phyloP scores from a whole-genome alignment of 2,797 vertebrate genomes.

The Crenichthys baileyi region DNA sequence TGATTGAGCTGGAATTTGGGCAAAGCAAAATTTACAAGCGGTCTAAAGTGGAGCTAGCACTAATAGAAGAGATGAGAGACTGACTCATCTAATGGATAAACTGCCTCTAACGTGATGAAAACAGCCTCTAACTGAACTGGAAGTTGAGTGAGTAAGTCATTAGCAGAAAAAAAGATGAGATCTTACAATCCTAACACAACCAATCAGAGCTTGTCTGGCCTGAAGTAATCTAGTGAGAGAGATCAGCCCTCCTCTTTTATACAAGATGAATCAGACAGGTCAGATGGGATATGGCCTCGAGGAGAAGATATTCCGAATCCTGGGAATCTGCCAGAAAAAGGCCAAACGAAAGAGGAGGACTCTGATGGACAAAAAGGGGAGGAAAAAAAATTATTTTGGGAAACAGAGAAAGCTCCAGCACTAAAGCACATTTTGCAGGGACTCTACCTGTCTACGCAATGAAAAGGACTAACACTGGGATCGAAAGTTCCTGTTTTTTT shows the following conservation, averaged over 20 bases:
- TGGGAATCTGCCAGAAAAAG: slow-evolving; percentile 44
- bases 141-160: slow-evolving; percentile 47
- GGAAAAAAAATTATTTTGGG: slow-evolving; percentile 56
- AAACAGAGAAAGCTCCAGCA: slow-evolving; percentile 69
- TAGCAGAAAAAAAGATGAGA: slow-evolving; percentile 35
- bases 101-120: slow-evolving; percentile 44
- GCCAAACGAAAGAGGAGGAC: slow-evolving; percentile 57
- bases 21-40: slow-evolving; percentile 57
- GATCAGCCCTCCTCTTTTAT: slow-evolving; percentile 33
- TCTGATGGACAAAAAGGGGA: slow-evolving; percentile 60
- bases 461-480: slow-evolving; percentile 54
- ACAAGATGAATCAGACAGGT: slow-evolving; percentile 52
- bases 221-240: slow-evolving; percentile 48
- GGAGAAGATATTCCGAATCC: slow-evolving; percentile 45
- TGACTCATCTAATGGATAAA: slow-evolving; percentile 56
- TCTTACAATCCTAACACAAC: slow-evolving; percentile 52
- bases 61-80: slow-evolving; percentile 62
- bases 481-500: slow-evolving; percentile 33
- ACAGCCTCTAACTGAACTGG: slow-evolving; percentile 54
- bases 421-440: slow-evolving; percentile 79
- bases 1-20: slow-evolving; percentile 73
- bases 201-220: slow-evolving; percentile 61
- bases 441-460: slow-evolving; percentile 58
- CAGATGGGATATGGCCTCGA: slow-evolving; percentile 49
- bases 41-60: slow-evolving; percentile 52